Evolutionary conservation across 2,113 vertebrate genomes (phyloP).

Genomic region (Cyanocitta stelleri): DNA sequence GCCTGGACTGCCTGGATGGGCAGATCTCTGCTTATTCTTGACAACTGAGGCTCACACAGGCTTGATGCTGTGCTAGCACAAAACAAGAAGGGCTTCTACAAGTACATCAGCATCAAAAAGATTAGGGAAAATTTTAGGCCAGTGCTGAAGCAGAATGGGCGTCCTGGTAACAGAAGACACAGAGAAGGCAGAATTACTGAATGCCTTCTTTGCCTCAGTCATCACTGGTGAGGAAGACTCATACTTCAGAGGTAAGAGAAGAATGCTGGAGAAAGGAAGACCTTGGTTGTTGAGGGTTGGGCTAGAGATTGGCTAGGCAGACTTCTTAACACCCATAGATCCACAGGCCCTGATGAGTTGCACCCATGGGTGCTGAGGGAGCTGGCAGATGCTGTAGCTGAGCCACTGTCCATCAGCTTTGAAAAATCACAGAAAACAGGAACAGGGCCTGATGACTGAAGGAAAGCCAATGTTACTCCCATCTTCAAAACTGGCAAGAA

Average conservation of each 20-base stretch:
- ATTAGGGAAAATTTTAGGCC: not conserved
- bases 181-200: not conserved
- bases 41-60: not conserved
- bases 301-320: too few species aligned
- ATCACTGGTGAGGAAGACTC: not conserved
- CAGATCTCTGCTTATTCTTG: not conserved
- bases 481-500: not conserved
- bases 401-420: not conserved
- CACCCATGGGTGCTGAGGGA: not conserved
- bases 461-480: not conserved
- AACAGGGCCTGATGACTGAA: rapidly evolving
- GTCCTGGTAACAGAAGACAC: not conserved
- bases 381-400: not conserved
- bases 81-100: not conserved
- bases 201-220: not conserved
- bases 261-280: not conserved
- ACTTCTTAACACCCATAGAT: not conserved
- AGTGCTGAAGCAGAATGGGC: not conserved
- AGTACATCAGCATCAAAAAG: not conserved
- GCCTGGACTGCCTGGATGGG: rapidly evolving
- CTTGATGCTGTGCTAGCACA: not conserved
- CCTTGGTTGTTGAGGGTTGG: too few species aligned
- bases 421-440: not conserved
- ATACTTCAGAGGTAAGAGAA: not conserved
- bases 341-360: not conserved